Conservation (phyloP, 1,140 invertebrate genomes). For the Macrostomum lignano region DNA sequence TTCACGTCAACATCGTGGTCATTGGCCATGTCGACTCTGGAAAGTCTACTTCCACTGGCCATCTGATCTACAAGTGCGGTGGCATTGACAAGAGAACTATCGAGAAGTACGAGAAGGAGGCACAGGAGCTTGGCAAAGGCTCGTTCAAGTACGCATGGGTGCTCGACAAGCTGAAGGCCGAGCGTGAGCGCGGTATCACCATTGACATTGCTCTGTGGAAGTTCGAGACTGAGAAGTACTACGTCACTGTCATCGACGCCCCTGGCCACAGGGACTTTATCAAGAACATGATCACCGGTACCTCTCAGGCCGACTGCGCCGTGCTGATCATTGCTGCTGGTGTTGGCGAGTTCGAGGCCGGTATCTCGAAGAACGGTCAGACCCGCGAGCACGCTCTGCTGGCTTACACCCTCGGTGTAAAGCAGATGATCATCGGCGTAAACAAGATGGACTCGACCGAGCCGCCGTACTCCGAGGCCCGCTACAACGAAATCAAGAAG, state of each 20-base stretch:
- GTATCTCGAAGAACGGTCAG: conserved; percentile 90
- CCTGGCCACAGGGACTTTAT: conserved; percentile 98
- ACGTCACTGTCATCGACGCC: conserved; percentile 93
- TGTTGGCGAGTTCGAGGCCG: conserved; percentile 79
- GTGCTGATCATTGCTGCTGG: conserved; percentile 74
- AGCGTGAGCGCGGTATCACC: conserved; percentile 95
- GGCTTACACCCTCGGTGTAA: conserved; percentile 89
- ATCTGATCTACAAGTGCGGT: no score
- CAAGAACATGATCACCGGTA: conserved; percentile 99
- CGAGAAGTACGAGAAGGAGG: conserved; percentile 7
- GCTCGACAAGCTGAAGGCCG: conserved; percentile 36
- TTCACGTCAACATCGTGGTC: conserved; percentile 34
- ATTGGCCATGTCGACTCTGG: conserved; percentile 89
- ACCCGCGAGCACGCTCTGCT: conserved; percentile 84
- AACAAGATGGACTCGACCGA: conserved; percentile 99
- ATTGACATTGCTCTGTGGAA: conserved; percentile 98
- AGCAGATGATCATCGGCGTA: conserved; percentile 87
- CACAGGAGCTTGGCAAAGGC: conserved; percentile 25
- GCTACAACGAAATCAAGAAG: conserved; percentile 87
- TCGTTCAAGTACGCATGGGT: conserved; percentile 87
- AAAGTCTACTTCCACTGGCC: conserved; percentile 87
- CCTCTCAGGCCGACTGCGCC: conserved; percentile 81
- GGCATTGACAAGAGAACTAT: no score
- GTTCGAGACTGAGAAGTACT: conserved; percentile 84
- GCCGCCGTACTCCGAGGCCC: conserved; percentile 62